Percentiles rank a stretch among this genome's conserved stretches.
Evolutionary conservation across 2,888 invertebrate species (phyloP).

Genomic region (Ochlodes sylvanus): DNA sequence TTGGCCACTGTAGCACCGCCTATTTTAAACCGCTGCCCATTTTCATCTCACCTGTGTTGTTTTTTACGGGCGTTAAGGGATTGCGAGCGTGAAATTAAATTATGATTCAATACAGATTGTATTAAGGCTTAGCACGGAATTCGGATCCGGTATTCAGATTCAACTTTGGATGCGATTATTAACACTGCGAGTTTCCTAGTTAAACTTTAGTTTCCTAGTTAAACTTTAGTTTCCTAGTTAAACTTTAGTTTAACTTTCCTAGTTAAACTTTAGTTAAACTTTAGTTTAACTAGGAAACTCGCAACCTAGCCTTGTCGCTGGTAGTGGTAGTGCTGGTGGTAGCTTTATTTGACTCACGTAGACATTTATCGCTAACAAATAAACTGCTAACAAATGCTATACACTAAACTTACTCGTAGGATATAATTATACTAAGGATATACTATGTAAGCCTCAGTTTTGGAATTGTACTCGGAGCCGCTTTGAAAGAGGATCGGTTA

Average conservation of each 20-base stretch:
- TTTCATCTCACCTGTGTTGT: conserved; percentile 21
- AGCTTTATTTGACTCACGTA: too few relatives aligned
- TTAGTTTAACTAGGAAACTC: too few relatives aligned
- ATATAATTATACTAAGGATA: too few relatives aligned
- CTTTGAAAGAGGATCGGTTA: too few relatives aligned
- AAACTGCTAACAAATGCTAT: too few relatives aligned
- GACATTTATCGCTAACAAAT: too few relatives aligned
- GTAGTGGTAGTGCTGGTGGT: too few relatives aligned
- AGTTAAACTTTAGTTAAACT: too few relatives aligned
- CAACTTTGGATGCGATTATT: neutral
- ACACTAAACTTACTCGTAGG: too few relatives aligned
- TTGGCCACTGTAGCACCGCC: conserved; percentile 29
- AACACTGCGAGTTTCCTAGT: neutral
- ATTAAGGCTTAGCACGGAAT: conserved; percentile 42
- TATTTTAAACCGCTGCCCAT: conserved; percentile 18
- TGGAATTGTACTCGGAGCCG: too few relatives aligned
- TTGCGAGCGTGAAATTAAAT: conserved; percentile 52
- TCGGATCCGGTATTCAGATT: conserved; percentile 36
- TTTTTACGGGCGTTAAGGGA: conserved; percentile 37
- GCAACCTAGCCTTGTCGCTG: too few relatives aligned
- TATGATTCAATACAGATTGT: conserved; percentile 43
- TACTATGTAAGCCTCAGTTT: too few relatives aligned
- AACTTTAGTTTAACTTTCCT: neutral
- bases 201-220: neutral
- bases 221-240: neutral